Percentiles rank a stretch among this genome's conserved stretches.
These are phyloP conservation scores for Cabera pusaria DNA, from an alignment of 2,888 invertebrate species.

Conservation along the genomic window DNA sequence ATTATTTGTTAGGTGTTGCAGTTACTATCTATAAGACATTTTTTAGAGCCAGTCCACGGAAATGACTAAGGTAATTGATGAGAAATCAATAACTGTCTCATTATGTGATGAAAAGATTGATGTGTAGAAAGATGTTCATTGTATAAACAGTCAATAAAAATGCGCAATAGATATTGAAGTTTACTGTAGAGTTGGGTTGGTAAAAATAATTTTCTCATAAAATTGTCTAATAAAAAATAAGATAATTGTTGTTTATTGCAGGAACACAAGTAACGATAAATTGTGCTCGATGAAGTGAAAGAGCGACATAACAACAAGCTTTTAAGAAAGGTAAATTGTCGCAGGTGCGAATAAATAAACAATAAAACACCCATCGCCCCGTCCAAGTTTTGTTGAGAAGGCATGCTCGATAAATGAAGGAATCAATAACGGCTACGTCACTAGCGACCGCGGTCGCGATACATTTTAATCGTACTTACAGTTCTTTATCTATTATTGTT, in stretches of 20 bases:
- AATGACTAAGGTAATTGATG: conserved; percentile 31
- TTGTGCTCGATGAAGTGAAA: conserved; percentile 37
- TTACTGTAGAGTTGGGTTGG: neutral
- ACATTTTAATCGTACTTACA: conserved; percentile 42
- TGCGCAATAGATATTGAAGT: conserved; percentile 16
- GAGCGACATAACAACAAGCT: conserved; percentile 38
- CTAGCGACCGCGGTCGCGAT: conserved; percentile 31
- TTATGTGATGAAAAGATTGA: conserved; percentile 40
- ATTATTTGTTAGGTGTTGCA: too few relatives aligned
- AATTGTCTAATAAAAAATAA: too few relatives aligned
- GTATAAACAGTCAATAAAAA: conserved; percentile 15
- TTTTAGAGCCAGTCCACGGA: conserved; percentile 27
- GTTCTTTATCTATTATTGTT: conserved; percentile 52
- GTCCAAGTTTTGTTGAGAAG: conserved; percentile 16
- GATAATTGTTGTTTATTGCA: too few relatives aligned
- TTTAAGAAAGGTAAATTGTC: conserved; percentile 36
- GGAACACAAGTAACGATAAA: conserved; percentile 31
- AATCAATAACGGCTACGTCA: conserved; percentile 30
- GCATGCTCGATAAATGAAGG: conserved; percentile 22
- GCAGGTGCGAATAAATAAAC: conserved; percentile 42
- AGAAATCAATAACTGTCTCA: conserved; percentile 40
- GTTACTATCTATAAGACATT: too few relatives aligned
- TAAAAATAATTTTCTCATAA: neutral
- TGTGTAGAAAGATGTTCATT: conserved; percentile 25
- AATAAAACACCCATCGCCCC: conserved; percentile 34